Percentiles rank a stretch among this genome's conserved stretches.
phyloP scores from a whole-genome alignment of 2,888 invertebrate species.

The Xestia rhomboidea region DNA sequence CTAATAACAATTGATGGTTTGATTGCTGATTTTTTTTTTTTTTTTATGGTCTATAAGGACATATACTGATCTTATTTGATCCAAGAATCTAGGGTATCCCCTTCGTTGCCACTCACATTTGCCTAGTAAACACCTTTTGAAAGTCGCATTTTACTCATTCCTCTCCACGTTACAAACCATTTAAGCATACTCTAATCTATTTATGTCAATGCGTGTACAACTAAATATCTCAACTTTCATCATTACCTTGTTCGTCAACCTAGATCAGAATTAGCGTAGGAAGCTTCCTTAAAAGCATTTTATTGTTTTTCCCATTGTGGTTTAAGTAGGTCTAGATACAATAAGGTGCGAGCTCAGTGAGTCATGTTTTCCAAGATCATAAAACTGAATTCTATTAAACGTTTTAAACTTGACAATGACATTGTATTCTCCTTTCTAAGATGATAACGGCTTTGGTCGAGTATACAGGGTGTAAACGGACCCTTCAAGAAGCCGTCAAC shows the following conservation, averaged over 20 bases:
- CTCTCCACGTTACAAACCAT: no score
- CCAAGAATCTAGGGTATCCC: no score
- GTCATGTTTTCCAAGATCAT: conserved; percentile 1
- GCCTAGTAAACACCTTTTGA: no score
- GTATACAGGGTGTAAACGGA: no score
- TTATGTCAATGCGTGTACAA: background rate
- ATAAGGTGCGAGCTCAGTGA: background rate
- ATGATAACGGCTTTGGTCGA: background rate
- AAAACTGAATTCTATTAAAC: background rate
- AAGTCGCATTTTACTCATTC: no score
- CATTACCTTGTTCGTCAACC: conserved; percentile 22
- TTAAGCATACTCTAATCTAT: background rate
- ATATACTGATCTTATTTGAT: no score
- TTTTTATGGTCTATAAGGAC: no score
- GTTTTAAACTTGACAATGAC: background rate
- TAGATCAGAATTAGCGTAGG: conserved; percentile 31
- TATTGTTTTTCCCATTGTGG: conserved; percentile 1
- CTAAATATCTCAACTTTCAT: conserved; percentile 38
- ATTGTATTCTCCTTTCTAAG: background rate
- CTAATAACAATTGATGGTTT: no score
- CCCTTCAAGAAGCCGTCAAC: no score
- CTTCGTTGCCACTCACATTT: no score
- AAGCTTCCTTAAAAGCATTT: conserved; percentile 2
- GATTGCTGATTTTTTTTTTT: no score
- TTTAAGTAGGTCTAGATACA: conserved; percentile 4